phyloP scores from a whole-genome alignment of 2,797 vertebrate genomes.

The Aphelocoma californica region DNA sequence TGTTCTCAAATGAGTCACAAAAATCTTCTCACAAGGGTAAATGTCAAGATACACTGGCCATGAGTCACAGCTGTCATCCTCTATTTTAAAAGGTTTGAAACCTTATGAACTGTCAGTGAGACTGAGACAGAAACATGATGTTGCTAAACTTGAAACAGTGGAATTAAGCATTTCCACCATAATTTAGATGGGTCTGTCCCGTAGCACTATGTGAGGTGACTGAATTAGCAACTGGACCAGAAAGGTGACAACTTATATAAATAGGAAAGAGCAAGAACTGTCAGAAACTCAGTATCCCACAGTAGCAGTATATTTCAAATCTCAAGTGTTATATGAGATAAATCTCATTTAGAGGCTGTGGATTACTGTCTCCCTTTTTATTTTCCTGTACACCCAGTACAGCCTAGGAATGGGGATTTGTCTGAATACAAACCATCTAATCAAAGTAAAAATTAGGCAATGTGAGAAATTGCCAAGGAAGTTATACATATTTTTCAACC shows the following conservation, averaged over 20 bases:
- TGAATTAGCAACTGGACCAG: not conserved
- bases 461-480: not conserved
- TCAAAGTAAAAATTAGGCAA: not conserved
- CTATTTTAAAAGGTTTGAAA: not conserved
- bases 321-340: not conserved
- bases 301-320: not conserved
- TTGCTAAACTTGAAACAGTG: not conserved
- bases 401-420: not conserved
- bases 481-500: not conserved
- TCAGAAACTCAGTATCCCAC: not conserved
- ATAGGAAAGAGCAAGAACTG: not conserved
- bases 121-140: not conserved
- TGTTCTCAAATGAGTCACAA: not conserved
- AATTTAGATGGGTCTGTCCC: not conserved
- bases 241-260: not conserved
- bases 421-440: not conserved
- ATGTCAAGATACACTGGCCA: not conserved
- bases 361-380: not conserved
- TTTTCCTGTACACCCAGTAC: not conserved
- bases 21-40: not conserved
- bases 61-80: constrained; percentile 1
- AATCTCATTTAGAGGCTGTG: not conserved
- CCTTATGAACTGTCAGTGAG: not conserved
- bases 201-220: not conserved
- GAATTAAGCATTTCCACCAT: not conserved